phyloP scores from a whole-genome alignment of 2,113 vertebrate genomes.

The Lophius piscatorius region DNA sequence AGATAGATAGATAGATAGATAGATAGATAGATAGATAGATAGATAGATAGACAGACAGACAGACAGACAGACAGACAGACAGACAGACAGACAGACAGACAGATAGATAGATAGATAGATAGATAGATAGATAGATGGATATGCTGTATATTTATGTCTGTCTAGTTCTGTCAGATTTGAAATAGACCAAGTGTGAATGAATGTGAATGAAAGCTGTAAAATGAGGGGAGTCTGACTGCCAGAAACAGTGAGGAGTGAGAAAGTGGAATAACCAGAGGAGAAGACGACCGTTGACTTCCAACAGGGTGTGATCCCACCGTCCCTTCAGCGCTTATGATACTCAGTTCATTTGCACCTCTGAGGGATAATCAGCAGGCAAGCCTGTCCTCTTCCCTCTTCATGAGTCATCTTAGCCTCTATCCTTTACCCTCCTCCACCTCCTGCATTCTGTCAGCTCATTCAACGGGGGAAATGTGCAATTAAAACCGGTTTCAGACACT shows the following conservation, averaged over 20 bases:
- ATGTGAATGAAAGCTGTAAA: slow-evolving; percentile 15
- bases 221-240: slow-evolving; percentile 16
- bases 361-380: slow-evolving; percentile 48
- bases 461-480: slow-evolving; percentile 42
- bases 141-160: neutral
- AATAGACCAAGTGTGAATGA: slow-evolving; percentile 15
- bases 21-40: neutral
- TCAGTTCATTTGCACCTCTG: slow-evolving; percentile 57
- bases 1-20: neutral
- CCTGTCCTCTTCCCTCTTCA: slow-evolving; percentile 35
- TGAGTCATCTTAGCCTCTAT: slow-evolving; percentile 43
- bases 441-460: slow-evolving; percentile 47
- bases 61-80: neutral
- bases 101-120: neutral
- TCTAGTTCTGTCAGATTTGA: too few species aligned
- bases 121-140: neutral
- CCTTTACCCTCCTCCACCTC: slow-evolving; percentile 38
- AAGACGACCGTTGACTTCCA: slow-evolving; percentile 46
- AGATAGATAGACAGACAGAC: neutral
- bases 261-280: slow-evolving; percentile 24
- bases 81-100: neutral
- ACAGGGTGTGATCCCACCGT: slow-evolving; percentile 38
- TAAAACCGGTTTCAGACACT: slow-evolving; percentile 44
- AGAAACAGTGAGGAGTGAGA: slow-evolving; percentile 15
- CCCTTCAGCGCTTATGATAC: slow-evolving; percentile 48